phyloP scores from a whole-genome alignment of 2,113 vertebrate genomes.

The Cololabis saira region DNA sequence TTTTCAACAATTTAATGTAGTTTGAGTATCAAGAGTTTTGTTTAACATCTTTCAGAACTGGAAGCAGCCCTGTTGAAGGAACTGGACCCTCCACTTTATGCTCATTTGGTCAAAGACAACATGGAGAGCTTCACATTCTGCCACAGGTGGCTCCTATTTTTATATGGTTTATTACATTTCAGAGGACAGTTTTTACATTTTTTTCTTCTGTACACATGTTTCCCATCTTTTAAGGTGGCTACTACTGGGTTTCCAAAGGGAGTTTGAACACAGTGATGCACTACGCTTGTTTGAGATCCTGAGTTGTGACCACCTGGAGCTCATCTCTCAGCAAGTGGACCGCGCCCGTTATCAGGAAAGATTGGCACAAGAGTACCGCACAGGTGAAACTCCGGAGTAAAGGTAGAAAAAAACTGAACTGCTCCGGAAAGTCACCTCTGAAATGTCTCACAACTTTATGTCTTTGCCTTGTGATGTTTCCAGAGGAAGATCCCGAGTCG shows the following conservation, averaged over 20 bases:
- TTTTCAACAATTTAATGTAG: too few species aligned
- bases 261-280: constrained; percentile 84
- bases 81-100: constrained; percentile 79
- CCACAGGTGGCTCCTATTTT: constrained; percentile 74
- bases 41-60: constrained; percentile 70
- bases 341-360: constrained; percentile 77
- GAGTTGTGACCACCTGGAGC: constrained; percentile 83
- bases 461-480: constrained; percentile 19
- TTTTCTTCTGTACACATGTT: neutral
- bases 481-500: constrained; percentile 61
- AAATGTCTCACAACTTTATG: neutral
- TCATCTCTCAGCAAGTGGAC: constrained; percentile 82
- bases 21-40: too few species aligned
- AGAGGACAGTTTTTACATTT: neutral
- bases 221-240: constrained; percentile 78
- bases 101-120: constrained; percentile 77
- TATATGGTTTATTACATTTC: neutral
- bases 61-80: constrained; percentile 82
- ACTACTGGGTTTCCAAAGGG: constrained; percentile 85
- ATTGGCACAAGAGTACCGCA: constrained; percentile 62
- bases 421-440: neutral
- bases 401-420: neutral
- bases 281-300: constrained; percentile 85
- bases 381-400: constrained; percentile 59
- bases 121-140: constrained; percentile 83